Evolutionary conservation across 2,888 invertebrate genomes (phyloP).

Genomic region (Caenorhabditis macrosperma): DNA sequence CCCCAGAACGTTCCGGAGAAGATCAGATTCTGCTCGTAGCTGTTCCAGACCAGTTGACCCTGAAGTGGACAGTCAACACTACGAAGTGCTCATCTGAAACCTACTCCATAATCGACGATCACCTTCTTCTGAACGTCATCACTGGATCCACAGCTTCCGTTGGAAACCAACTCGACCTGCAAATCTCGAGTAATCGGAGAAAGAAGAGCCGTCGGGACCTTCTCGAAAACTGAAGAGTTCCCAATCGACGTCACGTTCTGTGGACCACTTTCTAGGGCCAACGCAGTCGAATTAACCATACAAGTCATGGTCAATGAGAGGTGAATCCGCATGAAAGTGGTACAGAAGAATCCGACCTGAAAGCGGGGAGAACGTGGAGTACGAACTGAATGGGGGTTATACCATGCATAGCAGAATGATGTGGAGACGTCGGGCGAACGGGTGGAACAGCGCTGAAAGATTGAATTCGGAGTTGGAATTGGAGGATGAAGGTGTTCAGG

Average conservation of each 20-base stretch:
- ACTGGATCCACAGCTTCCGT: constrained; percentile 14
- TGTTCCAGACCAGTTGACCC: constrained; percentile 70
- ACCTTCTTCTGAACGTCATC: constrained; percentile 44
- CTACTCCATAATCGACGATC: constrained; percentile 60
- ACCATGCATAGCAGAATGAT: constrained; percentile 57
- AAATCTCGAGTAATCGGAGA: not conserved
- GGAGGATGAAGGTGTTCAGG: too few species aligned
- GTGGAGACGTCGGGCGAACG: constrained; percentile 57
- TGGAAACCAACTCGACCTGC: constrained; percentile 9
- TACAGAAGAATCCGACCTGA: constrained; percentile 54
- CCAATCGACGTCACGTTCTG: not conserved
- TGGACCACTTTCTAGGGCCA: constrained; percentile 30
- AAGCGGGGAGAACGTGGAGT: not conserved
- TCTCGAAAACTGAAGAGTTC: not conserved
- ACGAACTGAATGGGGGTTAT: not conserved
- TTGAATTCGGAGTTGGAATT: too few species aligned
- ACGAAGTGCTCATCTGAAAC: not conserved
- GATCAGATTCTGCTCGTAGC: constrained; percentile 69
- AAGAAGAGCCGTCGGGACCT: too few species aligned
- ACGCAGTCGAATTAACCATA: constrained; percentile 64
- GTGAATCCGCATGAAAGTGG: constrained; percentile 59
- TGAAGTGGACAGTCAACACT: constrained; percentile 28
- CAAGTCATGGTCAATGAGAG: constrained; percentile 63
- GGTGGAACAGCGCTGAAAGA: constrained; percentile 61
- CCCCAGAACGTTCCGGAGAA: constrained; percentile 75